Evolutionary conservation across 1,140 invertebrate species (phyloP), one percentile per base, ranked within the genome.

Genomic region (Sweltsa coloradensis): DNA sequence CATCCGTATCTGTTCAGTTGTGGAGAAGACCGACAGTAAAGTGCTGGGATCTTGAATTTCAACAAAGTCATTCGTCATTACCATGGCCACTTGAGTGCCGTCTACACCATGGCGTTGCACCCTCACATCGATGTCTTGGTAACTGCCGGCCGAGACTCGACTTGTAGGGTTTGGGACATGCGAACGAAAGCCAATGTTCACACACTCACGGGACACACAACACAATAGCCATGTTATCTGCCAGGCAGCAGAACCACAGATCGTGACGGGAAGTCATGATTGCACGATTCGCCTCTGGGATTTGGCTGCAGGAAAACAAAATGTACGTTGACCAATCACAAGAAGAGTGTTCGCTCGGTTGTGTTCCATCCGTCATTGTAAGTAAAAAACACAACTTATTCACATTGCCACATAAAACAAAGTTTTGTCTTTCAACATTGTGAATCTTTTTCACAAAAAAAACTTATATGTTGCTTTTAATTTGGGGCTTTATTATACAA

Each of bases 11-110:
- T 99, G 18, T 99, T 99, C 68, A 97, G 92, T 56, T 97, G 92
- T 69, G 96, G 95, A 19, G 97, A 99, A 75, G 97, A 99, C 69
- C 81, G 97, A 59, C 93, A 97, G 96, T 99, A 0, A 98, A 98
- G 72, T 99, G 96, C 64, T 99, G 96, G 96, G 96, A 99, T 71
- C 74, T 99, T 9, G 96, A 99, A 67, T n/a, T 94, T 97, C 53
- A 99, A 99, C 64, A 99, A 99, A 75, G 86, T 95, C 4, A 96
- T 99, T 51, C 74, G 97, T 7, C 95, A 99, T 66, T 99, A 99
- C 67, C 97, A 99, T 70, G 97, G 96, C 0, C 96, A 99, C 70
- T 71, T 99, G 36, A 97, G 92, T 54, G 96, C 95, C 0, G 90
- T 97, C 19, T 97, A 99, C 70, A 81, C 85, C 0, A 68, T 99